Conservation (phyloP, 2,113 vertebrate species). For the Nerophis lumbriciformis region DNA sequence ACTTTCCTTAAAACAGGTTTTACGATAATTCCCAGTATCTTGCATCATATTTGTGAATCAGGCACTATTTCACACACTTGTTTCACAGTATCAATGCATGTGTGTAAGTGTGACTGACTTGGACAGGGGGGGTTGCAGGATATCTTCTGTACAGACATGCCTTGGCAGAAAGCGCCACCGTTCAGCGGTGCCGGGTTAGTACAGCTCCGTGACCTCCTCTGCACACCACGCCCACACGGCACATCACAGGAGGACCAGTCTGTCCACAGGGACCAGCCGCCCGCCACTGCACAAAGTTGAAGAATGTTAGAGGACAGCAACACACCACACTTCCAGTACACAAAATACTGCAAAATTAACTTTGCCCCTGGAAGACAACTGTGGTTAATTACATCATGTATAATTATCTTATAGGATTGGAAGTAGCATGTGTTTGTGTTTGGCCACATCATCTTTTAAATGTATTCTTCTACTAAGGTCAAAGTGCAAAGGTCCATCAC, state of each 20-base stretch:
- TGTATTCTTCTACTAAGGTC: too few species aligned
- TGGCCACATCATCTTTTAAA: too few species aligned
- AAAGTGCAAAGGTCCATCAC: too few species aligned
- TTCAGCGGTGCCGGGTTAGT: conserved; percentile 94
- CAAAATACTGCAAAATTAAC: conserved; percentile 21
- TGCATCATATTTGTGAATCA: too few species aligned
- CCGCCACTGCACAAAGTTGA: conserved; percentile 77
- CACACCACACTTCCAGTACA: conserved; percentile 15
- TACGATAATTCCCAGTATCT: too few species aligned
- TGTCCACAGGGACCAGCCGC: conserved; percentile 93
- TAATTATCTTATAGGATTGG: too few species aligned
- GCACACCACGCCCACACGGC: conserved; percentile 86
- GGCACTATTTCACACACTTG: not conserved
- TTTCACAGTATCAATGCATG: conserved; percentile 27
- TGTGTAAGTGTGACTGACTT: conserved; percentile 56
- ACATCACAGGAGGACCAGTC: conserved; percentile 91
- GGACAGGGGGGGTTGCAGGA: conserved; percentile 89
- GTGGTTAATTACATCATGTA: too few species aligned
- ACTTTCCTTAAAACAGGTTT: too few species aligned
- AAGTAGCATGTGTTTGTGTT: too few species aligned
- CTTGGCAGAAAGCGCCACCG: conserved; percentile 90
- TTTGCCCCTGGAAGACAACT: too few species aligned
- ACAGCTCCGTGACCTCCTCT: conserved; percentile 90
- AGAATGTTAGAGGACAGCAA: conserved; percentile 16
- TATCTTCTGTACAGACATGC: conserved; percentile 91